These are phyloP conservation scores for Alviniconcha strummeri DNA, from an alignment of 2,888 invertebrate genomes.

Conservation along the genomic window DNA sequence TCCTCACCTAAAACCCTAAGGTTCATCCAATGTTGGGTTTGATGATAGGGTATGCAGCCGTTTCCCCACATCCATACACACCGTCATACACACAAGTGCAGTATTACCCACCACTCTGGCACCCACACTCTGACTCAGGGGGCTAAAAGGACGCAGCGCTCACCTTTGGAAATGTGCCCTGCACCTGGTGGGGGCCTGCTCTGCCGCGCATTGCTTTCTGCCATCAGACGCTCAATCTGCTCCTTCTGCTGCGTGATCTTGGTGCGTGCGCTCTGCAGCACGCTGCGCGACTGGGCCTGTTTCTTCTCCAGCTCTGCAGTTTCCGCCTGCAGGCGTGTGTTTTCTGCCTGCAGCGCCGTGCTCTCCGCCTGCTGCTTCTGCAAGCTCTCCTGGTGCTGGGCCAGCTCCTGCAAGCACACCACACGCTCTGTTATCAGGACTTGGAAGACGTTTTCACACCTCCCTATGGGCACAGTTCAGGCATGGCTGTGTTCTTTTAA, in stretches of 20 bases:
- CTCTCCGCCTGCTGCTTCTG: conserved; percentile 48
- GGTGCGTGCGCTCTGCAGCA: conserved; percentile 58
- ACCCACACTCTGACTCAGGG: too few species aligned
- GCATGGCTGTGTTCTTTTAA: too few species aligned
- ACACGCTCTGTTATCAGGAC: neutral
- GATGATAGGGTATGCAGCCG: too few species aligned
- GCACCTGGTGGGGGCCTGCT: conserved; percentile 76
- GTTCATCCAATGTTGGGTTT: too few species aligned
- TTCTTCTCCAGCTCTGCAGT: conserved; percentile 57
- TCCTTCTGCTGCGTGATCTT: conserved; percentile 63
- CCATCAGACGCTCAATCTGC: conserved; percentile 68
- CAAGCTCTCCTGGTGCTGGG: conserved; percentile 27
- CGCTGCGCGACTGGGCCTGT: conserved; percentile 51
- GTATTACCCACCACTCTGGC: too few species aligned
- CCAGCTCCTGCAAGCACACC: conserved; percentile 30
- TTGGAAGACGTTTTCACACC: neutral
- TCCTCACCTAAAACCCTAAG: too few species aligned
- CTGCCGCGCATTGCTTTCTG: conserved; percentile 75
- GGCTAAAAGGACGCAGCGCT: neutral
- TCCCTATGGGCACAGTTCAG: too few species aligned
- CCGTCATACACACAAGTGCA: too few species aligned
- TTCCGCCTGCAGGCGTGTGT: conserved; percentile 38
- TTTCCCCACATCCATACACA: too few species aligned
- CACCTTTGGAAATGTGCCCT: conserved; percentile 27
- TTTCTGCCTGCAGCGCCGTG: conserved; percentile 46